Evolutionary conservation across 1,140 invertebrate species (phyloP), one percentile per base, ranked within the genome.

Genomic region (Brachystomella parvula): DNA sequence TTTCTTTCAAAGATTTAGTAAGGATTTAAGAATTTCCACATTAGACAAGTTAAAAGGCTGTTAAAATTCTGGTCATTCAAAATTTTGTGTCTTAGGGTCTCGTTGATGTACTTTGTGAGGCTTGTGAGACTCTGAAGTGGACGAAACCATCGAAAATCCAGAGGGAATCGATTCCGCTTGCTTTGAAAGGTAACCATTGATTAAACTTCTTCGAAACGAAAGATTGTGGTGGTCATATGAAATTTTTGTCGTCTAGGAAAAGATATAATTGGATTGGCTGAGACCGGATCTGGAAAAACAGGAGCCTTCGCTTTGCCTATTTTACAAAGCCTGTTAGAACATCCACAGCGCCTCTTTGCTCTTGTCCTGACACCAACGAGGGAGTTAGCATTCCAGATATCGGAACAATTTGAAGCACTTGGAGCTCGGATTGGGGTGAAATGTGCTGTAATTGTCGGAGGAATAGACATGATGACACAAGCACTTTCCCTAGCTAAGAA

Each of bases 221-320:
- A 67, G 53, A 6, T 35, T n/a, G 39, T 44, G 49, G 49, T n/a
- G 15, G 49, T 19, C 12, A 53, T 44, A 66, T 30, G 24, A 30
- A 24, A 35, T 17, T 47, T 44, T 67, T 2, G 2, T 58, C 30
- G 47, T 29, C n/a, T 70, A 87, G 87, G 86, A 9, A 90, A 89
- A 80, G 96, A 99, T 81, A 84, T 98, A 0, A 97, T 99, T 75
- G 96, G 94, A 24, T 79, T 98, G 59, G 95, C 96, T 1, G 95
- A 98, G 81, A 99, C 96, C 2, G 95, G 96, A 6, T 98, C 94
- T 3, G 96, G 96, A 19, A 99, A 99, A 81, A 99, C 96, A 1
- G 96, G 89, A 32, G 93, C 96, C 0, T 99, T 99, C 81, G 93
- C 93, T 1, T 76, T 99, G 63, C 96, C 96, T 0, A 97, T 99